phyloP scores from a whole-genome alignment of 2,113 vertebrate genomes.

The Limanda limanda region DNA sequence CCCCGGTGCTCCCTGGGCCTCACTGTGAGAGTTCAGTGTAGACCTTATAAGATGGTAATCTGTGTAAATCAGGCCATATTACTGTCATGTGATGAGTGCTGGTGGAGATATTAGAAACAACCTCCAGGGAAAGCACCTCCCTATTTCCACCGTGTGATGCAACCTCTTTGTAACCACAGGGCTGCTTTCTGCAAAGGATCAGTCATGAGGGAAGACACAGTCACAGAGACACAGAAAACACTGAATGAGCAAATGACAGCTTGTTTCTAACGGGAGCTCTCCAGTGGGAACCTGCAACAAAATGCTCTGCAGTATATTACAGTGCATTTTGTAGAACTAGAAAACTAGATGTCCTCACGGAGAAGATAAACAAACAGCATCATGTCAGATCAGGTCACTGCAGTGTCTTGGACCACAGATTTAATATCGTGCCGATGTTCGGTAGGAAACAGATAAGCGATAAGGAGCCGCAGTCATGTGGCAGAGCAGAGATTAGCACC shows the following conservation, averaged over 20 bases:
- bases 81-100: slow-evolving; percentile 27
- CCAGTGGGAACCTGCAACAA: no score
- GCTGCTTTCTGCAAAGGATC: slow-evolving; percentile 9
- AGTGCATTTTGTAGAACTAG: no score
- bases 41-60: slow-evolving; percentile 16
- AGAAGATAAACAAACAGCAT: no score
- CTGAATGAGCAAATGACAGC: neutral
- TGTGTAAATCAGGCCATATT: slow-evolving; percentile 16
- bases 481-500: no score
- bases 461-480: neutral
- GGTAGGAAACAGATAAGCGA: no score
- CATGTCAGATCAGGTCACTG: no score
- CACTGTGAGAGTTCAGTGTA: neutral
- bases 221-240: neutral
- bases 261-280: no score
- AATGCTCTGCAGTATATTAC: no score
- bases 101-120: slow-evolving; percentile 15
- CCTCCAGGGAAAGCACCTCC: slow-evolving; percentile 37
- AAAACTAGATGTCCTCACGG: no score
- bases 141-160: slow-evolving; percentile 51
- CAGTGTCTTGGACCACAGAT: neutral
- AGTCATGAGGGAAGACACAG: neutral
- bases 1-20: neutral
- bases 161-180: slow-evolving; percentile 47
- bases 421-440: neutral